Evolutionary conservation across 2,797 vertebrate genomes (phyloP).

Genomic region (Hyperoplus immaculatus): DNA sequence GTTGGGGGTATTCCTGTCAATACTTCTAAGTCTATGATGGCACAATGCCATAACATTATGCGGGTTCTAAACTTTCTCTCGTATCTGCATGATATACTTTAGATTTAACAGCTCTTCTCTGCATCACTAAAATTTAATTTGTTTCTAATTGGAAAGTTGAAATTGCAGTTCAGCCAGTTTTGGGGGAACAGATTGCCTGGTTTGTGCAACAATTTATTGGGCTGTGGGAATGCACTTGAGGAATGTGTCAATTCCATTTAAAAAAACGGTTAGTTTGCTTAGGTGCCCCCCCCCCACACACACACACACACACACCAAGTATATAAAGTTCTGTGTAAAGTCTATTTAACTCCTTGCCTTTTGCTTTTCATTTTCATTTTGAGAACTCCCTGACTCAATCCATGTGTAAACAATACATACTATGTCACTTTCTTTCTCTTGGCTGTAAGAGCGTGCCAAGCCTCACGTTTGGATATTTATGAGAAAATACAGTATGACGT

Average conservation of each 20-base stretch:
- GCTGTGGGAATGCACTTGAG: slow-evolving; percentile 48
- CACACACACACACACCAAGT: not conserved
- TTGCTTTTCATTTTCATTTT: slow-evolving; percentile 17
- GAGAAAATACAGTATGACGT: not conserved
- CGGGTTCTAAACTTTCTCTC: slow-evolving; percentile 7
- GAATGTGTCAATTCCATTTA: slow-evolving; percentile 51
- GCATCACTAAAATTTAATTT: slow-evolving; percentile 17
- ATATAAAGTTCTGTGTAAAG: slow-evolving; percentile 7
- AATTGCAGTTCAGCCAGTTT: not conserved
- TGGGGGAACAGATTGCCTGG: not conserved
- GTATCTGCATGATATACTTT: not conserved
- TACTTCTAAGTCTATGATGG: slow-evolving; percentile 9
- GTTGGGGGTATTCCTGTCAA: not conserved
- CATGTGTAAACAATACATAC: slow-evolving; percentile 36
- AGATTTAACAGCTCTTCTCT: slow-evolving; percentile 11
- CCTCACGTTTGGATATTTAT: slow-evolving; percentile 9
- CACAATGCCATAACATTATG: not conserved
- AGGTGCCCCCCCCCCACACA: not conserved
- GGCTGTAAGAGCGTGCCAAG: not conserved
- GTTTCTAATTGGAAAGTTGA: not conserved
- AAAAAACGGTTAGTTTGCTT: slow-evolving; percentile 26
- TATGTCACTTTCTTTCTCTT: not conserved
- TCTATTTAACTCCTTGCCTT: not conserved
- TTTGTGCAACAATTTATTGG: slow-evolving; percentile 22
- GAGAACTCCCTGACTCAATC: not conserved